Base-by-base conservation (phyloP, 2,888 invertebrate genomes). In the Platycheirus rosarum region DNA sequence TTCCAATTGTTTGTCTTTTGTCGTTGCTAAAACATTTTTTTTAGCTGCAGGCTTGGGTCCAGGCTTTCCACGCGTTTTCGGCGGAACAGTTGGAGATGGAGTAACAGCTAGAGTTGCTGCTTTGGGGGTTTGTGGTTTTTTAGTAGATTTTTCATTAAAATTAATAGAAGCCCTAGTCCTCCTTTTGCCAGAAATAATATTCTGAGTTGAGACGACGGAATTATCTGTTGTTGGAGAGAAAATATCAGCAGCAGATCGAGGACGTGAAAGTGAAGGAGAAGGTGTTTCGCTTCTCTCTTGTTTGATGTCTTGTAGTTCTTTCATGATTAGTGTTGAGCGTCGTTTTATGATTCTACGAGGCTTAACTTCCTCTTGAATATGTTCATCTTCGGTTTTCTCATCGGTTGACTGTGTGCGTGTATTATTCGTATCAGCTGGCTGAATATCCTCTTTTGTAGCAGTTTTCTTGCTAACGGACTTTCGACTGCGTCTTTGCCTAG, bases 101-200 rank as follows among this genome's bases (percentile, higher is more conserved):
- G 53, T 76, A 13, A 16, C 8, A 13, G 53, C 20, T 53, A 53
- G 49, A 1, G 29, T 49, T 0, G 37, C 13, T 16, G 60, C 1
- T 13, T 84, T 84, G 6, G 69, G 57, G 7, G 77, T 82, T 3
- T 16, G 9, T 0, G 71, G 20, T 23, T 77, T 82, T 44, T 89
- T 80, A 2, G 18, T 46, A 23, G 26, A 57, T 16, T 73, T 80
- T 18, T 89, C 89, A 62, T 89, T 89, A 2, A 89, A 85, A 4
- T 87, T 87, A 0, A 86, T 74, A 0, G 85, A 84, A 0, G 86
- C 73, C 0, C 89, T 87, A 0, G 88, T 87, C 0, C 88, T 85
- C 0, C 89, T 85, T 57, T 89, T 90, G 1, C 90, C 90, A 0
- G 78, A 75, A 6, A 90, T 86, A 6, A 90, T 90, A 65, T 90